Percentiles rank a stretch among this genome's conserved stretches.
These are phyloP conservation scores for Hipparchia semele DNA, from an alignment of 2,888 invertebrate species.

Conservation along the genomic window DNA sequence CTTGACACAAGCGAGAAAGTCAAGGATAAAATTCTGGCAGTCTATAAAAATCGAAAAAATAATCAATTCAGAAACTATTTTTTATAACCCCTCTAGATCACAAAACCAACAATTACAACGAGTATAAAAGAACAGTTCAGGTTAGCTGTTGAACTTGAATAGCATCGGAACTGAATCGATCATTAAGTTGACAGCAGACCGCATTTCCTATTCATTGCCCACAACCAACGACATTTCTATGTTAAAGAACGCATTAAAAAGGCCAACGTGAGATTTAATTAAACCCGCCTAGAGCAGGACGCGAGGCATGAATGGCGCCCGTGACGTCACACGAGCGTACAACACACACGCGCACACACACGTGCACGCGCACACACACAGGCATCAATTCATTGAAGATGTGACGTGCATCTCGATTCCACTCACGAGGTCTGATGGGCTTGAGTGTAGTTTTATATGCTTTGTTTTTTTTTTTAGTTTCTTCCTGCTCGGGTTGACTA, in stretches of 20 bases:
- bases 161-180: constrained; percentile 6
- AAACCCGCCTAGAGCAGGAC: constrained; percentile 19
- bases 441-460: constrained; percentile 26
- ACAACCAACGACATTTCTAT: constrained; percentile 13
- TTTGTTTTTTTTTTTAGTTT: constrained; percentile 29
- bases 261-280: constrained; percentile 33
- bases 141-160: not conserved
- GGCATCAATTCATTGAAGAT: constrained; percentile 24
- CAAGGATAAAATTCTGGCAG: too few relatives aligned
- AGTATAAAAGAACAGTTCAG: not conserved
- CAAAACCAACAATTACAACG: too few relatives aligned
- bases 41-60: too few relatives aligned
- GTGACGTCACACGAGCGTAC: constrained; percentile 35
- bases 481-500: constrained; percentile 25
- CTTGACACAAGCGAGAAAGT: too few relatives aligned
- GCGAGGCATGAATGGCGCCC: constrained; percentile 27
- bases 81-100: too few relatives aligned
- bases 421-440: constrained; percentile 15
- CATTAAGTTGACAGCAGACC: not conserved
- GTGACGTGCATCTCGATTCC: constrained; percentile 32
- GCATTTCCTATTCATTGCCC: not conserved
- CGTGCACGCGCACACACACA: constrained; percentile 25
- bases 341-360: constrained; percentile 5
- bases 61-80: too few relatives aligned
- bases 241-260: not conserved